A percentile compares a stretch with the other conserved stretches of the same genome.
Evolutionary conservation across 2,888 invertebrate genomes (phyloP).

Genomic region (Sepiola atlantica): DNA sequence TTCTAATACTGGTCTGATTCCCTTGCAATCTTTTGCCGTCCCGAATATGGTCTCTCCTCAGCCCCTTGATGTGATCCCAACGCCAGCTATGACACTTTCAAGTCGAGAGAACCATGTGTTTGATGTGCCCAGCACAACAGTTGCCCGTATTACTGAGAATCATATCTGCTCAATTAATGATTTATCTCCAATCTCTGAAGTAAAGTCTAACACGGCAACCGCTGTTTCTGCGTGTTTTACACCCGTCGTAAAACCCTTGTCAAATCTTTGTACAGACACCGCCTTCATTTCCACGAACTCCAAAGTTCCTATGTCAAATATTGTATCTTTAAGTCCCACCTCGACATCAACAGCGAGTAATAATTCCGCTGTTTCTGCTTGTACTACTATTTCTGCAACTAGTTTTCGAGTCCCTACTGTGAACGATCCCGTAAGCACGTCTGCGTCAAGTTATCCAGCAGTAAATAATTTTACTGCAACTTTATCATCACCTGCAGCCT

Average conservation of each 20-base stretch:
- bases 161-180: background rate
- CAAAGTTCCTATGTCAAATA: background rate
- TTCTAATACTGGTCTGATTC: background rate
- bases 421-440: background rate
- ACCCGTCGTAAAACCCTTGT: background rate
- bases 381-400: background rate
- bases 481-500: background rate
- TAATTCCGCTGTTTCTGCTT: background rate
- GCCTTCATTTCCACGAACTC: background rate
- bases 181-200: background rate
- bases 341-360: background rate
- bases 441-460: background rate
- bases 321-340: background rate
- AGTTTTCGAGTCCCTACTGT: background rate
- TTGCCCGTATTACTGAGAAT: background rate
- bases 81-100: background rate
- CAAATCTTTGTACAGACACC: background rate
- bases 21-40: constrained; percentile 1
- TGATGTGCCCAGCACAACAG: background rate
- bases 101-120: background rate
- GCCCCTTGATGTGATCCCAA: background rate
- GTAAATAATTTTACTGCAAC: background rate
- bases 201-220: background rate
- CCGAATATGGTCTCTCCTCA: background rate
- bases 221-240: background rate